Percentiles rank a stretch among this genome's conserved stretches.
These are phyloP conservation scores for Toxotes chatareus DNA, from an alignment of 2,113 vertebrate genomes.

Conservation along the genomic window DNA sequence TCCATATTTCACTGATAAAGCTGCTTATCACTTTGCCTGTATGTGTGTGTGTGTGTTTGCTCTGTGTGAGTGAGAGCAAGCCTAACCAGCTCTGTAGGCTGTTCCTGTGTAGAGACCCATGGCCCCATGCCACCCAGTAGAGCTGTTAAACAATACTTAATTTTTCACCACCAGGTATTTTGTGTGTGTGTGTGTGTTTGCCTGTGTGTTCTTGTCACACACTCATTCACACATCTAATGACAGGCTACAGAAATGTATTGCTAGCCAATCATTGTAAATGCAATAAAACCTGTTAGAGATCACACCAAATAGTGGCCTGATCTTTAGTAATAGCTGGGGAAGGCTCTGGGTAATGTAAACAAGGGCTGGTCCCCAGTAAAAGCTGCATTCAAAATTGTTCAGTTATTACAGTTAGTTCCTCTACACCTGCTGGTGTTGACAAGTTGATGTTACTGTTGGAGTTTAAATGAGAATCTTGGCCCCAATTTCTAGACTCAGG, in stretches of 20 bases:
- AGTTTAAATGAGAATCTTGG: conserved; percentile 20
- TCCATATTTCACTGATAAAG: conserved; percentile 33
- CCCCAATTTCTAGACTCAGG: conserved; percentile 10
- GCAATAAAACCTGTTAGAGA: neutral
- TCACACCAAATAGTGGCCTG: neutral
- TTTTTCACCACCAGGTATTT: conserved; percentile 4
- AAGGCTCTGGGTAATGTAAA: neutral
- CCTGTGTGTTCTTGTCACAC: neutral
- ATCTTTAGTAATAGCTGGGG: neutral
- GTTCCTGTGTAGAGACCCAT: neutral
- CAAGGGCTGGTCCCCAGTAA: neutral
- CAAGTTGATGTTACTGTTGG: neutral
- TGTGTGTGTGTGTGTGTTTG: neutral
- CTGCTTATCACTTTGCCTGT: conserved; percentile 17
- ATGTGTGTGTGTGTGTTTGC: conserved; percentile 21
- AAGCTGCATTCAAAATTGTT: neutral
- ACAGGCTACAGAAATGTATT: neutral
- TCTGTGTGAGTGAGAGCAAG: conserved; percentile 34
- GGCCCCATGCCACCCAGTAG: conserved; percentile 27
- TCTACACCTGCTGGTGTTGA: neutral
- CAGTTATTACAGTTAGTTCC: neutral
- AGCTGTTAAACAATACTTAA: conserved; percentile 16
- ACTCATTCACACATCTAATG: conserved; percentile 4
- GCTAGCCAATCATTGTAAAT: neutral
- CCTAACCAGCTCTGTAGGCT: conserved; percentile 60